Evolutionary conservation across 2,113 vertebrate genomes (phyloP).

Genomic region (Glareola pratincola): DNA sequence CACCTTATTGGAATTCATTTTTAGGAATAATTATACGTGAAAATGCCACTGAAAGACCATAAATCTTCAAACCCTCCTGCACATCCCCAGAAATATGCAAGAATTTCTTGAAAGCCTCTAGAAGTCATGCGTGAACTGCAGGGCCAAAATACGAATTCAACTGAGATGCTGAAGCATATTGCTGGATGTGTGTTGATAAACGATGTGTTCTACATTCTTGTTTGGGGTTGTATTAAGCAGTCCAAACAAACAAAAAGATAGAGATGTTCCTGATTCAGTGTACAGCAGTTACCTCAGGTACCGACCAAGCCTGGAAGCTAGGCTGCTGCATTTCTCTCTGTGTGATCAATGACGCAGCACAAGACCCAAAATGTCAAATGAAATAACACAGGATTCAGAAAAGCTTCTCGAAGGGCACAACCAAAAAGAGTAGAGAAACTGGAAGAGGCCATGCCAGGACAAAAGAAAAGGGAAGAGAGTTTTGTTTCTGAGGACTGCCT

Average conservation of each 20-base stretch:
- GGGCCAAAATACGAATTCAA: neutral
- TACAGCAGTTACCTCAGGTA: neutral
- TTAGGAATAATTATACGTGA: neutral
- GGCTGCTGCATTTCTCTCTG: neutral
- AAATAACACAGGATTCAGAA: constrained; percentile 31
- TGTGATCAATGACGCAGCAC: neutral
- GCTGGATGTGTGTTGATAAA: neutral
- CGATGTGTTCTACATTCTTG: neutral
- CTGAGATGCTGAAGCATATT: neutral
- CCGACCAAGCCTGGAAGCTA: neutral
- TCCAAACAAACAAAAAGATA: neutral
- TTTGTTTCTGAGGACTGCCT: neutral
- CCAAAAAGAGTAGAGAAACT: neutral
- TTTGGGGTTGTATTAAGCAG: neutral
- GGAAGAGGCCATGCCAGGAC: neutral
- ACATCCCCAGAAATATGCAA: neutral
- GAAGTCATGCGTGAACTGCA: neutral
- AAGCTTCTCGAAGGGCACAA: neutral
- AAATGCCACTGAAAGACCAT: neutral
- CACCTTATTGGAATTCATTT: neutral
- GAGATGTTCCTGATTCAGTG: neutral
- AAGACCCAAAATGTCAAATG: constrained; percentile 33
- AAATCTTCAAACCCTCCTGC: neutral
- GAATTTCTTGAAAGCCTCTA: neutral
- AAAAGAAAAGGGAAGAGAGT: neutral